A percentile compares a stretch with the other conserved stretches of the same genome.
These are phyloP conservation scores for Drosophila seclusa DNA, from an alignment of 2,888 invertebrate genomes.

Conservation along the genomic window DNA sequence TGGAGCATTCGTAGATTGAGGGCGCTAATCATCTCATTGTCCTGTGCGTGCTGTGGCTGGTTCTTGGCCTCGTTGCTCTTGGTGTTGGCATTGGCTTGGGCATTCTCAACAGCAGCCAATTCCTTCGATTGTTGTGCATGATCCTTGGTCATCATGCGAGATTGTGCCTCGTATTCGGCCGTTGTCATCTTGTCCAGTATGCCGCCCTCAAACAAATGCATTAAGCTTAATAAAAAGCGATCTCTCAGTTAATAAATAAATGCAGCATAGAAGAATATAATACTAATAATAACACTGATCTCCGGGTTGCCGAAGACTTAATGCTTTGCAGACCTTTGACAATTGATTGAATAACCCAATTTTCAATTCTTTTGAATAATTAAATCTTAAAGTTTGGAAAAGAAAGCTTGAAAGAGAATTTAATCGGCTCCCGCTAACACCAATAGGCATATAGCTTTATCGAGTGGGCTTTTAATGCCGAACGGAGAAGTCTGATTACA, in stretches of 20 bases:
- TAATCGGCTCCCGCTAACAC: neutral
- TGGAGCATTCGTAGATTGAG: conserved; percentile 90
- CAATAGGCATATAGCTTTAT: neutral
- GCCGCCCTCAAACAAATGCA: conserved; percentile 91
- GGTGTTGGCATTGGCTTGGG: conserved; percentile 64
- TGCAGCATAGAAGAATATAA: conserved; percentile 9
- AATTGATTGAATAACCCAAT: no score
- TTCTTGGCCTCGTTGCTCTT: conserved; percentile 52
- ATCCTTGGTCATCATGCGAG: conserved; percentile 85
- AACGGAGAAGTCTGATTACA: neutral
- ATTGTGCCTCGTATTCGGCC: conserved; percentile 90
- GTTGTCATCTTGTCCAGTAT: conserved; percentile 91
- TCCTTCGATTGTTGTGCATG: conserved; percentile 52
- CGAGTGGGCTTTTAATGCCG: neutral
- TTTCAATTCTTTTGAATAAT: no score
- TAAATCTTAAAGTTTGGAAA: neutral
- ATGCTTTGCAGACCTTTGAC: neutral
- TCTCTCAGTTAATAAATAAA: neutral
- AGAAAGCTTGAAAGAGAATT: neutral
- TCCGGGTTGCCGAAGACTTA: neutral
- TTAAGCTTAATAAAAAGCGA: conserved; percentile 85
- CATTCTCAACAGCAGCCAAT: conserved; percentile 40
- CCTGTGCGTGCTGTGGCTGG: conserved; percentile 46
- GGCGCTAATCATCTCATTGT: conserved; percentile 86
- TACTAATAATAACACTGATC: neutral